These are phyloP conservation scores for Halyomorpha halys DNA, from an alignment of 1,140 invertebrate species.

Conservation along the genomic window DNA sequence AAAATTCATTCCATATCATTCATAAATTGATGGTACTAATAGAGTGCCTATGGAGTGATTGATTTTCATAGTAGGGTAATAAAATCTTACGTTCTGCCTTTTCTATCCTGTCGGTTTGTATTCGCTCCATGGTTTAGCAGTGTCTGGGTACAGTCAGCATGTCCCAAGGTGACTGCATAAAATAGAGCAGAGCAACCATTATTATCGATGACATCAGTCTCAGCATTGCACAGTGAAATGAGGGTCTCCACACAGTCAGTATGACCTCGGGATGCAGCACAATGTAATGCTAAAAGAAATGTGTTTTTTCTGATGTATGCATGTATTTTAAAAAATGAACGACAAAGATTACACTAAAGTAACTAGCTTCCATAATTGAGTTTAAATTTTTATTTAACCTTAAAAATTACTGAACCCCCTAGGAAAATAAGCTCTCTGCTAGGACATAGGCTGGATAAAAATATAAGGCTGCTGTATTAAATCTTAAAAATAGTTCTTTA, in stretches of 20 bases:
- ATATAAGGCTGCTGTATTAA: no score
- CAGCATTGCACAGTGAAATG: conserved; percentile 75
- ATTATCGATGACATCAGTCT: conserved; percentile 72
- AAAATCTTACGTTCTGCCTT: conserved; percentile 67
- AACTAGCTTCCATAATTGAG: no score
- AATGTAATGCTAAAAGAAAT: conserved; percentile 64
- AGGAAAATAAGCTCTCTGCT: no score
- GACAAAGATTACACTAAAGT: no score
- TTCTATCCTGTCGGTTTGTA: conserved; percentile 81
- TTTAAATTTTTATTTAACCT: no score
- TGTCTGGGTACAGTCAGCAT: conserved; percentile 84
- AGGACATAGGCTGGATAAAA: no score
- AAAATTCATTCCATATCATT: neutral
- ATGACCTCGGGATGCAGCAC: conserved; percentile 90
- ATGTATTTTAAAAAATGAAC: no score
- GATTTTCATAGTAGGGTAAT: neutral
- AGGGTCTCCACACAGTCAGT: conserved; percentile 83
- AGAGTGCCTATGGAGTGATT: no score
- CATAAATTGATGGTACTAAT: no score
- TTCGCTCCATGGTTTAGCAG: conserved; percentile 80
- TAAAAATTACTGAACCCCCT: no score
- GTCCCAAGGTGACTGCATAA: conserved; percentile 90
- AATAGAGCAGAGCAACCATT: conserved; percentile 93
- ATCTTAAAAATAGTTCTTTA: no score
- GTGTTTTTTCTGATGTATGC: no score